These are phyloP conservation scores for Electrophaes corylata DNA, from an alignment of 2,888 invertebrate genomes.

Conservation along the genomic window DNA sequence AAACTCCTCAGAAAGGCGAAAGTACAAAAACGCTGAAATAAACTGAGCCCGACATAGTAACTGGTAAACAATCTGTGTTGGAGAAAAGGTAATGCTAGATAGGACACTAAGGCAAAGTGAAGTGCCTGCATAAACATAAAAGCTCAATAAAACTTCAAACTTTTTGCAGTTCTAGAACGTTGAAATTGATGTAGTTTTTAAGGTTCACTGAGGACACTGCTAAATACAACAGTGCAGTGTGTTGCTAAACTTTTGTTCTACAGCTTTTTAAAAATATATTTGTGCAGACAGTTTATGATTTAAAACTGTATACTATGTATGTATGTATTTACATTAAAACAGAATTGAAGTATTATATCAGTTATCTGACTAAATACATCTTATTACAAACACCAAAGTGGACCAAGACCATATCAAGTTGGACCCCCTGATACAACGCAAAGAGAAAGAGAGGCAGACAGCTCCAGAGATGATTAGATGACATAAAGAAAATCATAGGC, in stretches of 20 bases:
- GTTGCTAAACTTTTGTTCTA: background rate
- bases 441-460: no score
- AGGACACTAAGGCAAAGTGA: slow-evolving; percentile 7
- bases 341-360: no score
- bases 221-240: background rate
- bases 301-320: background rate
- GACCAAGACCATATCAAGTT: no score
- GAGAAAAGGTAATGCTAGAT: slow-evolving; percentile 26
- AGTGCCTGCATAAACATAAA: slow-evolving; percentile 9
- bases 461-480: no score
- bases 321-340: no score
- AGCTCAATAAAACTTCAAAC: background rate
- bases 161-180: background rate
- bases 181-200: background rate
- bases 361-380: no score
- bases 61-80: slow-evolving; percentile 27
- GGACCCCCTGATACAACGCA: no score
- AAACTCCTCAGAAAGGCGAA: slow-evolving; percentile 46
- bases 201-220: background rate
- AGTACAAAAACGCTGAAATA: slow-evolving; percentile 57
- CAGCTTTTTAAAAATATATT: no score
- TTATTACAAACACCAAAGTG: no score
- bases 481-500: no score
- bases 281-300: no score
- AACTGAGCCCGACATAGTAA: slow-evolving; percentile 38